A percentile compares a stretch with the other conserved stretches of the same genome.
phyloP scores from a whole-genome alignment of 2,113 vertebrate species.

The Hemibates koningsi region DNA sequence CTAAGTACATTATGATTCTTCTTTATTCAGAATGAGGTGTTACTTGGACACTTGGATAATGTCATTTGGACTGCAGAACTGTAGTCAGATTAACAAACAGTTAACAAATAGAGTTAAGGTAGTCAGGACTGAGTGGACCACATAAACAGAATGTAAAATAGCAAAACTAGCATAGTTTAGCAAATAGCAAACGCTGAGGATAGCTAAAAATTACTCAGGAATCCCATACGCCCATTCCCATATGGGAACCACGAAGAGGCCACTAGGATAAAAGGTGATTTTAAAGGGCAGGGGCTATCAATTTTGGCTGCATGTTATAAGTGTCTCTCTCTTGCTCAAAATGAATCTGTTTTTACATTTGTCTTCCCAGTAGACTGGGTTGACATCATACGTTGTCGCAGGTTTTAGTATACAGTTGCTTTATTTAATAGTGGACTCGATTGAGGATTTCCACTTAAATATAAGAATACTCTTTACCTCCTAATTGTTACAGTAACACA shows the following conservation, averaged over 20 bases:
- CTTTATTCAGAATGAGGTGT: neutral
- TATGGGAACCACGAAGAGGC: rapidly evolving
- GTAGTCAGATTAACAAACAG: too few species aligned
- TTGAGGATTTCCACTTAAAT: rapidly evolving
- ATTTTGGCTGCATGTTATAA: neutral
- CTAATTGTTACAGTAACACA: neutral
- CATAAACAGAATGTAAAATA: neutral
- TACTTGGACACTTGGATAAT: too few species aligned
- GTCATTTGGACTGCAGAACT: too few species aligned
- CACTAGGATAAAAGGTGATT: neutral
- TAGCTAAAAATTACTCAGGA: rapidly evolving
- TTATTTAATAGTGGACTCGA: neutral
- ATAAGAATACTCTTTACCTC: rapidly evolving
- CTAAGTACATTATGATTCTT: neutral
- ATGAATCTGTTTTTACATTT: neutral
- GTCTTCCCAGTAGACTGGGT: rapidly evolving
- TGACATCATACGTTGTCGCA: rapidly evolving
- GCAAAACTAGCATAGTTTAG: neutral
- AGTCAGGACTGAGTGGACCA: too few species aligned
- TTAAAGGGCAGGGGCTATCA: neutral
- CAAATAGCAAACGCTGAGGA: neutral
- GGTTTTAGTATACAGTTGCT: rapidly evolving
- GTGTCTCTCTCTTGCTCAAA: rapidly evolving
- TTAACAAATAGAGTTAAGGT: too few species aligned
- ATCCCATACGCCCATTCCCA: neutral